Base-by-base conservation (phyloP, 2,113 vertebrate species). In the Turdus rufiventris region DNA sequence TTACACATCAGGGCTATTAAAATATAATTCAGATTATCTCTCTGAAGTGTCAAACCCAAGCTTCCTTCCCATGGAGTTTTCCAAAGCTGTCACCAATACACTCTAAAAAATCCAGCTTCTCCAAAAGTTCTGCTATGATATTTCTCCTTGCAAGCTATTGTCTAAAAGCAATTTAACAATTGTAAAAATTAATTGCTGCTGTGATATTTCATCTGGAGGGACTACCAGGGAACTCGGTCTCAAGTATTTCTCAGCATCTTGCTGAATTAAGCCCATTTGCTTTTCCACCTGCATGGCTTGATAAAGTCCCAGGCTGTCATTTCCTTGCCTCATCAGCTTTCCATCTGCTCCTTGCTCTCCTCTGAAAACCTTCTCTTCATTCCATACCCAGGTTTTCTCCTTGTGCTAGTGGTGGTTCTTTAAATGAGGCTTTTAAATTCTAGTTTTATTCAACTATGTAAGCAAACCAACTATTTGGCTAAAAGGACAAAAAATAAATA, bases 251-350 rank as follows among this genome's bases (percentile, higher is more conserved):
- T 84, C 48, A 45, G 12, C 34, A 61, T 85, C 50, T 63, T 85
- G 36, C 6, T 21, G 67, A 77, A 80, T 82, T 56, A 51, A 88
- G 51, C 14, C 56, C 33, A n/a, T 94, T 71, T 91, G 18, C 57
- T 89, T 80, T 89, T 83, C 93, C 96, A 97, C 95, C 92, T 94
- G 94, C 71, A 62, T 76, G 56, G 24, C 43, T 94, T 72, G 40
- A 74, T 89, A 16, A 85, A 88, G 70, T 90, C 94, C 94, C 95
- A 96, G 58, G 93, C 25, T 96, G 80, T 70, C 60, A 80, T 92
- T 95, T 95, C 95, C 82, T 87, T 96, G 88, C 95, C 93, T 94
- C 94, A 96, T 94, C 95, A 96, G 88, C 66, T 96, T 86, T 91
- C 91, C 93, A 94, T 94, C 94, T 97, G 95, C 79, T 95, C 75